Percentiles rank a stretch among this genome's conserved stretches.
phyloP scores from a whole-genome alignment of 2,797 vertebrate genomes.

The Ctenosaura bakeri region DNA sequence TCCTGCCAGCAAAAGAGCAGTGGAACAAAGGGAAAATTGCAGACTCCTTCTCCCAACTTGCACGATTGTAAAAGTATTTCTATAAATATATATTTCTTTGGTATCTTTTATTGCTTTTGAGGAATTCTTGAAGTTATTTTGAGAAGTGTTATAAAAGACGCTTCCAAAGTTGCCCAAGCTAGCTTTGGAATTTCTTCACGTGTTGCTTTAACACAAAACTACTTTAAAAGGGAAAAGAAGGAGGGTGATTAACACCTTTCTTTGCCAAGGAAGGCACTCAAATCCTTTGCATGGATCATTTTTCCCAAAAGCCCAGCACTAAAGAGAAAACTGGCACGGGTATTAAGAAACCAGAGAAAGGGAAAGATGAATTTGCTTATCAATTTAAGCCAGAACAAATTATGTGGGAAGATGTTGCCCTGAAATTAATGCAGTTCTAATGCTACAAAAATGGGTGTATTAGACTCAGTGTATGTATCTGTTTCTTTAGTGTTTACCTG shows the following conservation, averaged over 20 bases:
- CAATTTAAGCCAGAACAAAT: neutral
- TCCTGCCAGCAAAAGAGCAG: neutral
- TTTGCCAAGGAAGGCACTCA: neutral
- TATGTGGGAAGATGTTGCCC: neutral
- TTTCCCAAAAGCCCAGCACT: neutral
- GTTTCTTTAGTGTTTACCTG: neutral
- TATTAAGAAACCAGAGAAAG: neutral
- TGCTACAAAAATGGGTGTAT: neutral
- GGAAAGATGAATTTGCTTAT: constrained; percentile 18
- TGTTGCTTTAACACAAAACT: neutral
- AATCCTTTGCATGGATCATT: neutral
- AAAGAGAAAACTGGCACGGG: no score
- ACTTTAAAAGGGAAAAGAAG: neutral
- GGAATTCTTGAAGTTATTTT: neutral
- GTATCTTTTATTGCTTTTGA: neutral
- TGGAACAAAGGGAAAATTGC: neutral
- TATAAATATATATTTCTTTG: neutral
- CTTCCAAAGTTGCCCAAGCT: neutral
- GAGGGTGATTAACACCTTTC: neutral
- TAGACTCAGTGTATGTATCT: neutral
- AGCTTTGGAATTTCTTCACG: neutral
- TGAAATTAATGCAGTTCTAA: constrained; percentile 8
- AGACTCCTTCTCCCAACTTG: neutral
- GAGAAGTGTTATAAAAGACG: neutral
- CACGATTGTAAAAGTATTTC: neutral